Evolutionary conservation across 2,113 vertebrate genomes (phyloP), one percentile per base, ranked within the genome.

Genomic region (Pangasianodon gigas): DNA sequence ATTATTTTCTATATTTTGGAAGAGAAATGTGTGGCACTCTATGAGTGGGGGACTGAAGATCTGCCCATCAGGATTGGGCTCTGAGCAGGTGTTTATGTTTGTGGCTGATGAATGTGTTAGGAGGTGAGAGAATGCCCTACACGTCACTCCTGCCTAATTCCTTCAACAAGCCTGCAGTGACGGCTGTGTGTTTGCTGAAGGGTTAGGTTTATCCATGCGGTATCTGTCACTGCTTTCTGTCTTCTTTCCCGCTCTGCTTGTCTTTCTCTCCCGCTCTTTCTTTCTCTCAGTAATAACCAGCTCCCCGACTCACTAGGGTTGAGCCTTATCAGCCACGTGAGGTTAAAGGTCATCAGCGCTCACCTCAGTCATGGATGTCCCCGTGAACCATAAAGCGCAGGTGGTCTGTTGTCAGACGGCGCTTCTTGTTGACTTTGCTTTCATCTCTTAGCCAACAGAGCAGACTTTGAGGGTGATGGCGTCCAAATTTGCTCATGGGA

Each of bases 191-290:
- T 92, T 94, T 93, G 71, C 89, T 54, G 71, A 91, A 92, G 92
- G 93, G 93, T 94, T 93, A 92, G 89, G 87, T 75, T 91, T 89
- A 93, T 91, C 92, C 91, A 93, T 92, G 90, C 86, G 91, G 80
- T 89, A 18, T 90, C 86, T 90, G 92, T 94, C 89, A 93, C 84
- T 93, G 84, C 69, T 88, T 82, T 85, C 75, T 91, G 89, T 93
- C 91, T 88, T 65, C 18, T 87, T 48, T 41, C 87, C 75, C 11
- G 29, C 75, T 86, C 86, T 37, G 74, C 92, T 91, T 91, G 93
- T 84, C 51, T 56, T 67, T 44, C 11, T 21, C 51, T 71, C 41
- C 51, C 37, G 51, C 86, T 84, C 44, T n/a, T 48, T 80, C 52
- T 84, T 86, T 65, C 48, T 79, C n/a, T 6, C 48, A 29, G 2